Evolutionary conservation across 2,113 vertebrate species (phyloP), one percentile per base, ranked within the genome.

Genomic region (Leucosticte australis): DNA sequence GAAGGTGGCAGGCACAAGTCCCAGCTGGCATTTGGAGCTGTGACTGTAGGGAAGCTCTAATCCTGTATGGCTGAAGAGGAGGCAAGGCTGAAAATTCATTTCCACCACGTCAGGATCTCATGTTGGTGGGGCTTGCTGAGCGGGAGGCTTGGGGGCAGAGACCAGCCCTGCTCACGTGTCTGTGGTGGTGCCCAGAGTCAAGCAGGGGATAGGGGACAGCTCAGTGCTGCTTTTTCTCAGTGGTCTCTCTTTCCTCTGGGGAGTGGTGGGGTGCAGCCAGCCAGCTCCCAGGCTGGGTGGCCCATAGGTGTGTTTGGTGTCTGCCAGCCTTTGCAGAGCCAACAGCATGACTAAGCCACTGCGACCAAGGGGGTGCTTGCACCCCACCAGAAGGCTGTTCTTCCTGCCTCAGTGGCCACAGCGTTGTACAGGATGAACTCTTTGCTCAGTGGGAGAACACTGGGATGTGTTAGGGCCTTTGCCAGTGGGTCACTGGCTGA

Each of bases 141-240:
- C 9, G 15, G 8, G 20, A 68, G 30, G 46, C 52, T 7, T 35
- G 33, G 33, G 76, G 17, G 20, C 23, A 33, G 83, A 62, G 59
- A 70, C 6, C 44, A 39, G 50, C 86, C 37, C 47, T 31, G 31
- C 65, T 93, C 62, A 31, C 0, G 0, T 0, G 3, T 23, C 83
- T 33, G 5, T 49, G 68, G 53, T 3, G 4, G 15, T 50, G 65
- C 33, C 67, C n/a, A 8, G 20, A 60, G 44, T 33, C 42, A 20
- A 62, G 33, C 4, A 57, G 59, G 52, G 23, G 47, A 27, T 1
- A 0, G 9, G 53, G 53, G 13, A 21, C 30, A 33, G 42, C 53
- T 69, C 0, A 0, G n/a, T 0, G 0, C 67, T 3, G 19, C 57
- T 46, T 63, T 60, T 62, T 50, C 60, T 49, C 42, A 11, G 42